Conservation (phyloP, 2,888 invertebrate genomes). For the Andrena haemorrhoa region DNA sequence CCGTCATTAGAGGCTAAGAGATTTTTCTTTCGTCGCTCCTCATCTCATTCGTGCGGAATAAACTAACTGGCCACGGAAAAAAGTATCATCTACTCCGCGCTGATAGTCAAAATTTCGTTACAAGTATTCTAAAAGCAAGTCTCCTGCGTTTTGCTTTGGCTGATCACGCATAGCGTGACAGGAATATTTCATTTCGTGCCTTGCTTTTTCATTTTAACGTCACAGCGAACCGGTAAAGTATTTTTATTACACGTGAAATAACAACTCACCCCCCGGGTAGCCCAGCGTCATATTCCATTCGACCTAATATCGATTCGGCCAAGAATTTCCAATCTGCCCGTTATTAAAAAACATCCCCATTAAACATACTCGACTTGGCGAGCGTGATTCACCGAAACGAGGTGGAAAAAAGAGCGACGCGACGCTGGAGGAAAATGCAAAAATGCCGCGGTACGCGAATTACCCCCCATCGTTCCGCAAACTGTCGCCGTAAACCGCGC, state of each 20-base stretch:
- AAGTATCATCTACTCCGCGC: slow-evolving; percentile 2
- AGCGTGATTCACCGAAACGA: background rate
- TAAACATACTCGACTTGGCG: background rate
- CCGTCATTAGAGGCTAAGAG: slow-evolving; percentile 9
- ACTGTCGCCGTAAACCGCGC: slow-evolving; percentile 16
- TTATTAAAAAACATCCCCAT: slow-evolving; percentile 28
- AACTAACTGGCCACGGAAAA: background rate
- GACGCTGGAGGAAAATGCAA: background rate
- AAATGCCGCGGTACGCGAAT: slow-evolving; percentile 1
- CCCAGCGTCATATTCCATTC: slow-evolving; percentile 1
- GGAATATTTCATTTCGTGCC: background rate
- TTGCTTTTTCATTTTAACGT: no score
- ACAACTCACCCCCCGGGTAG: background rate
- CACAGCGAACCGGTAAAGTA: background rate
- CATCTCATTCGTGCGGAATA: background rate
- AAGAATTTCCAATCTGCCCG: slow-evolving; percentile 26
- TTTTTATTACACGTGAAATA: slow-evolving; percentile 13
- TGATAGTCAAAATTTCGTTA: background rate
- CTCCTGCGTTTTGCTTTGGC: background rate
- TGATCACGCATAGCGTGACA: background rate
- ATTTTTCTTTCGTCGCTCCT: slow-evolving; percentile 5
- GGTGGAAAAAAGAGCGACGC: background rate
- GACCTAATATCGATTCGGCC: slow-evolving; percentile 4
- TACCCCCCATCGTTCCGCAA: background rate
- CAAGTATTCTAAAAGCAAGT: no score